A percentile compares a stretch with the other conserved stretches of the same genome.
Conservation (phyloP, 2,888 invertebrate species). For the Drosophila nigricruria region DNA sequence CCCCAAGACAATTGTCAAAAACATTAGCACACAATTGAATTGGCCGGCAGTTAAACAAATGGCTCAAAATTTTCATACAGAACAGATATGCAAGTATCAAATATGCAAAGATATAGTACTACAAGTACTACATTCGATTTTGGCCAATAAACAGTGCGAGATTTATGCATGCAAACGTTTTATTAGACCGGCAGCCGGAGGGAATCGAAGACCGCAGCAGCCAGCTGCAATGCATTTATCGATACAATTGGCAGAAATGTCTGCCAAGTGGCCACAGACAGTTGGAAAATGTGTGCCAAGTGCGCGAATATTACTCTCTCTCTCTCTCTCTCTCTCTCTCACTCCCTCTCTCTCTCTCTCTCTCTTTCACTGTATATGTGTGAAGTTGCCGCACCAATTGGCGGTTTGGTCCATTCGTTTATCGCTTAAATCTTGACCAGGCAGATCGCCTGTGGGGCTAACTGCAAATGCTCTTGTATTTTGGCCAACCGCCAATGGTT, state of each 20-base stretch:
- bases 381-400: constrained; percentile 39
- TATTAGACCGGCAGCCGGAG: constrained; percentile 40
- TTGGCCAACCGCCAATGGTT: constrained; percentile 55
- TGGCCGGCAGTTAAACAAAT: constrained; percentile 24
- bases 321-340: neutral
- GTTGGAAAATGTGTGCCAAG: constrained; percentile 59
- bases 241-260: constrained; percentile 58
- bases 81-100: constrained; percentile 32
- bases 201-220: constrained; percentile 27
- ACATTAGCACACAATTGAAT: constrained; percentile 50
- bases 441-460: constrained; percentile 27
- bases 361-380: neutral
- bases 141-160: constrained; percentile 55
- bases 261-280: constrained; percentile 58
- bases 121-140: constrained; percentile 22
- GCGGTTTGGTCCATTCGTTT: constrained; percentile 49
- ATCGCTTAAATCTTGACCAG: constrained; percentile 51
- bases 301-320: constrained; percentile 36
- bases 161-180: constrained; percentile 66
- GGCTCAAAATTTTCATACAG: constrained; percentile 18
- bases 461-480: constrained; percentile 29
- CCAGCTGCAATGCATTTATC: constrained; percentile 63
- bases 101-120: constrained; percentile 26
- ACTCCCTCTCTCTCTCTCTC: neutral
- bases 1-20: constrained; percentile 34